Evolutionary conservation across 2,797 vertebrate species (phyloP).

Genomic region (Siniperca obscura): DNA sequence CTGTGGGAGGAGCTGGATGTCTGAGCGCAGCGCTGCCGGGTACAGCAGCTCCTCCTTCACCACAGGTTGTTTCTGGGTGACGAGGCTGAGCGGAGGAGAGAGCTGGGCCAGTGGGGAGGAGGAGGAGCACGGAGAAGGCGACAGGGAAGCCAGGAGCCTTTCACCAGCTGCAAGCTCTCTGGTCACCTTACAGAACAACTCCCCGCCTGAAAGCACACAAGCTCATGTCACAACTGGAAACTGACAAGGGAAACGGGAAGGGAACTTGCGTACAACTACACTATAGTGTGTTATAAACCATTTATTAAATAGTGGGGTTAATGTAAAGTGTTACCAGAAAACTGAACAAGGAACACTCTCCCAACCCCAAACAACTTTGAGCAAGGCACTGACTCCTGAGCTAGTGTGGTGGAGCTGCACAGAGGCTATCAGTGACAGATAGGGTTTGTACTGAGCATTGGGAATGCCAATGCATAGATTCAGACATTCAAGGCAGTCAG

Average conservation of each 20-base stretch:
- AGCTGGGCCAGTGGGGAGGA: conserved; percentile 73
- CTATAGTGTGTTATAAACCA: background rate
- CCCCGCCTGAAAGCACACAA: conserved; percentile 80
- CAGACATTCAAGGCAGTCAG: background rate
- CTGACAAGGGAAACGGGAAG: background rate
- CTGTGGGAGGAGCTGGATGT: conserved; percentile 97
- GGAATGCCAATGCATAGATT: background rate
- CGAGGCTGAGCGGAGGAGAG: conserved; percentile 65
- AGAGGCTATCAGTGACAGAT: background rate
- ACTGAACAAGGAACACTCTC: background rate
- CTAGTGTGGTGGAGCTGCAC: background rate
- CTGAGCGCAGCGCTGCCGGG: conserved; percentile 81
- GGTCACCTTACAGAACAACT: conserved; percentile 91
- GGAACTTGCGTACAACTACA: background rate
- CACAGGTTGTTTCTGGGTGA: conserved; percentile 65
- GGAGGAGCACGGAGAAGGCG: conserved; percentile 61
- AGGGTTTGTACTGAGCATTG: background rate
- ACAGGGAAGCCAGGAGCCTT: conserved; percentile 77
- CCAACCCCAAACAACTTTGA: background rate
- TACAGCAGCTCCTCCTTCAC: conserved; percentile 85
- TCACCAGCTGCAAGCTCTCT: conserved; percentile 82
- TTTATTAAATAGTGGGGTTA: background rate
- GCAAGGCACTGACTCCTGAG: background rate
- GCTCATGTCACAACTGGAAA: background rate
- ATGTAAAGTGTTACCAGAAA: background rate